Base-by-base conservation (phyloP, 2,797 vertebrate genomes). In the Lithobates sylvaticus region DNA sequence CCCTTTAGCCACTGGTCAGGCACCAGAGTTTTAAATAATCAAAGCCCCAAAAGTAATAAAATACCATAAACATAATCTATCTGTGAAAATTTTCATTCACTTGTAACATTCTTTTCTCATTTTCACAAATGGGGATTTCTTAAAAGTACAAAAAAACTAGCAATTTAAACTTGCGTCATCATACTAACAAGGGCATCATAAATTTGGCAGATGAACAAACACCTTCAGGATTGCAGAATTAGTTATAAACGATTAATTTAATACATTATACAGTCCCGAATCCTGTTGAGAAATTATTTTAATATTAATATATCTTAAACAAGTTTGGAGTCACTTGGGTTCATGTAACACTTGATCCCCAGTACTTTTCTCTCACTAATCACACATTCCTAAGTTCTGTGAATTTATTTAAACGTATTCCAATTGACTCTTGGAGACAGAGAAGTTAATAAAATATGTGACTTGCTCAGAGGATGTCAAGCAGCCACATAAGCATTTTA, bases 381-480 rank as follows among this genome's bases (percentile, higher is more conserved):
- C 68, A 83, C 58, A 87, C 34, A 67, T 50, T 42, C 16, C 32
- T 83, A 42, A 69, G 65, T 78, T 87, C 61, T 54, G 10, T 73
- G 42, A 73, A 73, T 42, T 65, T 77, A 83, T 69, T 78, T 73
- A 78, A 73, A 87, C 67, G 18, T 83, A 87, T 74, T 87, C 70
- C 69, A 54, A 74, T 42, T 69, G 76, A 83, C 76, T 74, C 29
- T 44, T 70, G 23, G 34, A 78, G 39, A 78, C 69, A 83, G 68
- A 71, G 42, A 83, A 54, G 69, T 83, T 83, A 87, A 83, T 83
- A 74, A 78, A 83, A 87, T 78, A 87, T 75, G 75, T 73, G 81
- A 83, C 70, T 61, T 42, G 26, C 81, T 78, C 44, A 79, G 39
- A n/a, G 72, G 69, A 72, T 69, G 76, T 87, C 80, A 83, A 71